Conservation (phyloP, 2,797 vertebrate species). For the Micrastur ruficollis region DNA sequence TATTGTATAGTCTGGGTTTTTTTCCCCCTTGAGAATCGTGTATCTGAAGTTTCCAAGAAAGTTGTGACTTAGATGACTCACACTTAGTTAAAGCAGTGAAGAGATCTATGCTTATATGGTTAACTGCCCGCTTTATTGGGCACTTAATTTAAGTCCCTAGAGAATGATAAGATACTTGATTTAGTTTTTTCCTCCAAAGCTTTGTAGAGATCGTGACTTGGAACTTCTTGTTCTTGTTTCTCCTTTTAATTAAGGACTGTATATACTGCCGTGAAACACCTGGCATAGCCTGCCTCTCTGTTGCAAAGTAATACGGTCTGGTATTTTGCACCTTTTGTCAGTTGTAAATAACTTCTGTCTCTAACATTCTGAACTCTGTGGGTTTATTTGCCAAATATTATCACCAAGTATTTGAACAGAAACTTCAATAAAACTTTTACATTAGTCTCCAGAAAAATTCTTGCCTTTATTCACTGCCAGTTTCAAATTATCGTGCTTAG, state of each 20-base stretch:
- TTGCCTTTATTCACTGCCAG: not conserved
- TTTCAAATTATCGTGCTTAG: not conserved
- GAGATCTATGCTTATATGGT: conserved; percentile 33
- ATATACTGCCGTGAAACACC: not conserved
- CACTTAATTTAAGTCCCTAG: conserved; percentile 23
- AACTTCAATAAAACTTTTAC: not conserved
- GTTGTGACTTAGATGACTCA: not conserved
- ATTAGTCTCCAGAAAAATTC: not conserved
- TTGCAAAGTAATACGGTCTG: not conserved
- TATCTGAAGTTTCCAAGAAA: not conserved
- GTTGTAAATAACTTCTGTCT: not conserved
- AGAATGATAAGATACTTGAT: conserved; percentile 11
- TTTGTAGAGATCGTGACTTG: not conserved
- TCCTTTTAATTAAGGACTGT: conserved; percentile 30
- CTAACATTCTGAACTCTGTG: not conserved
- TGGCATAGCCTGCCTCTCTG: not conserved
- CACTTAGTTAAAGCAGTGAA: conserved; percentile 31
- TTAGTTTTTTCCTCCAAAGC: not conserved
- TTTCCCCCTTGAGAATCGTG: not conserved
- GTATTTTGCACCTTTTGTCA: not conserved
- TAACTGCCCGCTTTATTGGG: conserved; percentile 5
- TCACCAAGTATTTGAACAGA: not conserved
- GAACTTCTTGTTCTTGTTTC: not conserved
- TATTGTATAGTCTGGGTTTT: rapidly evolving
- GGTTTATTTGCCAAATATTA: not conserved